Conservation (phyloP, 1,140 invertebrate species). For the Mylabris phalerata region DNA sequence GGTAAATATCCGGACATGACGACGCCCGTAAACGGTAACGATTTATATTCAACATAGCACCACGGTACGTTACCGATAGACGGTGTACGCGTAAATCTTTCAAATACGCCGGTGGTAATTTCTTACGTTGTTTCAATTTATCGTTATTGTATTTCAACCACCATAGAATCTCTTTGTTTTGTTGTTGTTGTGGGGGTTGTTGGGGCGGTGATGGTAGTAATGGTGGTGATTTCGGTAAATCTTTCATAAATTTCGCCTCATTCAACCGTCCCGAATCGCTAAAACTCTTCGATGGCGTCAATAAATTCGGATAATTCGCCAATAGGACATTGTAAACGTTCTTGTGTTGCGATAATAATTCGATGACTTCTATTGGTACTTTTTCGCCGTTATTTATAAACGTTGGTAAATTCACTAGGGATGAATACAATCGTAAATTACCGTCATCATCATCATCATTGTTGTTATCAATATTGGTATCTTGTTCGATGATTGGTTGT, state of each 20-base stretch:
- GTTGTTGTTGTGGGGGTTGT: not conserved
- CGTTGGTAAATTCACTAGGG: constrained; percentile 74
- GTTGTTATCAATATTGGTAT: constrained; percentile 27
- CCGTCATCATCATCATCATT: constrained; percentile 4
- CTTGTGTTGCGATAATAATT: constrained; percentile 61
- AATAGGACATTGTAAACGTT: constrained; percentile 63
- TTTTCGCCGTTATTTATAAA: constrained; percentile 71
- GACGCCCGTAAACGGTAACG: constrained; percentile 72
- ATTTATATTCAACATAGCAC: constrained; percentile 80
- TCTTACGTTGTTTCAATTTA: constrained; percentile 40
- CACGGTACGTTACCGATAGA: constrained; percentile 73
- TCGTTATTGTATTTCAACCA: constrained; percentile 22
- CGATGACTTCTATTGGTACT: constrained; percentile 65
- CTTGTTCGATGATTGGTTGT: constrained; percentile 35
- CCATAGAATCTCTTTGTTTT: not conserved
- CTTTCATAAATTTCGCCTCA: constrained; percentile 18
- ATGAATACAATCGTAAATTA: constrained; percentile 56
- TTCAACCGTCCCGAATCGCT: constrained; percentile 58
- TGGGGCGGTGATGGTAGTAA: constrained; percentile 36
- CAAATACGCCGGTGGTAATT: constrained; percentile 56
- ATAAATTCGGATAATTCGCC: constrained; percentile 65
- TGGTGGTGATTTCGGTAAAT: constrained; percentile 34
- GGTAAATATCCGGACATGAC: constrained; percentile 81
- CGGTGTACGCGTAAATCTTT: constrained; percentile 64
- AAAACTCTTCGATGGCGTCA: constrained; percentile 63